Percentiles rank a stretch among this genome's conserved stretches.
Conservation (phyloP, 1,140 invertebrate species). For the Saccostrea echinata region DNA sequence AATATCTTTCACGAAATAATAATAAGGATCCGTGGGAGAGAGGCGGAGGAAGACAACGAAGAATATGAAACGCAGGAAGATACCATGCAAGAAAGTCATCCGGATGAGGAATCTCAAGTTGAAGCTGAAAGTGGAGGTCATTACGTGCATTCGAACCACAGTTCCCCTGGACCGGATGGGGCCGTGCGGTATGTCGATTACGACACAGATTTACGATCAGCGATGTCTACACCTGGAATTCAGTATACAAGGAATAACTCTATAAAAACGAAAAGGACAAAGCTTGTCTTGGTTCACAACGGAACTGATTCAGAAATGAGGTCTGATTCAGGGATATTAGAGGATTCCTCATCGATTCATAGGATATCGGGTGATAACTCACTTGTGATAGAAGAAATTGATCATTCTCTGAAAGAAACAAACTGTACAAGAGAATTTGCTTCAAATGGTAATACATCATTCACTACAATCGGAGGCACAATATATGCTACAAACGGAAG, state of each 20-base stretch:
- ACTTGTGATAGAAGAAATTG: neutral
- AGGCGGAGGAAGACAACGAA: conserved; percentile 12
- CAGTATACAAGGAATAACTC: neutral
- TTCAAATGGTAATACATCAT: neutral
- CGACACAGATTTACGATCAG: conserved; percentile 24
- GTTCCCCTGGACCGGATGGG: conserved; percentile 16
- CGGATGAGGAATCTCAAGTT: neutral
- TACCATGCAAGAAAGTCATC: neutral
- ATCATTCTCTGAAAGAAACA: neutral
- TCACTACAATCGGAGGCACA: no score
- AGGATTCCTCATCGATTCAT: neutral
- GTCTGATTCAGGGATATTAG: conserved; percentile 44
- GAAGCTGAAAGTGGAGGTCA: neutral
- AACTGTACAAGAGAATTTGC: neutral
- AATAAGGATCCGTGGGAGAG: neutral
- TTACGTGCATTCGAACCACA: neutral
- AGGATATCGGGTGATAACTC: neutral
- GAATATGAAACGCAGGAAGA: neutral
- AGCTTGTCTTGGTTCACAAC: conserved; percentile 23
- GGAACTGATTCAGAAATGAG: conserved; percentile 16
- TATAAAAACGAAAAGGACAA: neutral
- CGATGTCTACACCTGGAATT: conserved; percentile 30
- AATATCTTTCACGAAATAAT: neutral
- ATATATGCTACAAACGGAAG: no score
- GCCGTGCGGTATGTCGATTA: conserved; percentile 28